A percentile compares a stretch with the other conserved stretches of the same genome.
Evolutionary conservation across 2,888 invertebrate species (phyloP).

Genomic region (Drosophila birchii): DNA sequence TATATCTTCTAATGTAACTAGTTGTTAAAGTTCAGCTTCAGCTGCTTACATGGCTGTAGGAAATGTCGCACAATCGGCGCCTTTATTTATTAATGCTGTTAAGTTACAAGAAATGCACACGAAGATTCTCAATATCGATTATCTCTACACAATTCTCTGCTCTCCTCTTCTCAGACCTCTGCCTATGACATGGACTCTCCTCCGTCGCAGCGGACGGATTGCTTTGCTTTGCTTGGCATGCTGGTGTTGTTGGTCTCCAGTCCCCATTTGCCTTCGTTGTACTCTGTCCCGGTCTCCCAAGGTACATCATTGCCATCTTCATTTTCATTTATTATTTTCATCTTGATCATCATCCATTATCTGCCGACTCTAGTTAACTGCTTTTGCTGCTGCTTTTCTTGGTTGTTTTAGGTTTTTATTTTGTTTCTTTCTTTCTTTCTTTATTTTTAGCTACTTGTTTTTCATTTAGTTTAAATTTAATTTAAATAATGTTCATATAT

Average conservation of each 20-base stretch:
- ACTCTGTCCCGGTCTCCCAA: slow-evolving; percentile 22
- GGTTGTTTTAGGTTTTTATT: slow-evolving; percentile 16
- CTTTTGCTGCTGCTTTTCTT: slow-evolving; percentile 48
- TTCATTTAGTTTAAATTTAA: slow-evolving; percentile 63
- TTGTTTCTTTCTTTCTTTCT: slow-evolving; percentile 31
- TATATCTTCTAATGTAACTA: slow-evolving; percentile 39
- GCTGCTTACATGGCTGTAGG: slow-evolving; percentile 67
- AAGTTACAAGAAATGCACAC: slow-evolving; percentile 27
- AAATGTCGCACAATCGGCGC: slow-evolving; percentile 49
- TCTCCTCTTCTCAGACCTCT: slow-evolving; percentile 5
- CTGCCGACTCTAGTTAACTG: slow-evolving; percentile 27
- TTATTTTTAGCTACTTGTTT: slow-evolving; percentile 53
- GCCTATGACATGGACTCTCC: slow-evolving; percentile 10
- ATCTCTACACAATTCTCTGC: neutral
- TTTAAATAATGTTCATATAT: slow-evolving; percentile 67
- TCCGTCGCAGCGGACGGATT: slow-evolving; percentile 36
- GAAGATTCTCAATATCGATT: slow-evolving; percentile 2
- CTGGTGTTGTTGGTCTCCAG: slow-evolving; percentile 17
- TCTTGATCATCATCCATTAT: neutral
- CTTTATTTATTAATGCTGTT: slow-evolving; percentile 10
- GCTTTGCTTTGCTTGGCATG: slow-evolving; percentile 12
- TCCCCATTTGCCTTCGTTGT: slow-evolving; percentile 31
- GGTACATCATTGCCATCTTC: slow-evolving; percentile 2
- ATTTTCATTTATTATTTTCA: neutral
- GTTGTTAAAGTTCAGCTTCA: slow-evolving; percentile 36